Conservation (phyloP, 2,797 vertebrate genomes). For the Podarcis siculus region DNA sequence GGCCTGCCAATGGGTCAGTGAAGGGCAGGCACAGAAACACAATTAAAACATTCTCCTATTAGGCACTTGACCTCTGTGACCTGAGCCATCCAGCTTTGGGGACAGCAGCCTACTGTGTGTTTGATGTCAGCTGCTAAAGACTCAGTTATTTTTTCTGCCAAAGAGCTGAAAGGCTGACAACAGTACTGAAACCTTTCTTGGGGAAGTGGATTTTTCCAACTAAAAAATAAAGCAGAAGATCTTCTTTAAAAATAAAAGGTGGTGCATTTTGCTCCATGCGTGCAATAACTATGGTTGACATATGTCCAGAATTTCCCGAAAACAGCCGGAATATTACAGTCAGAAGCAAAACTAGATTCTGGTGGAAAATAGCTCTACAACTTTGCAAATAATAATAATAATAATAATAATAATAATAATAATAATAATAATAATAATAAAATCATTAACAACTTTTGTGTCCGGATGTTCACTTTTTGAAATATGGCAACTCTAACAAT, state of each 20-base stretch:
- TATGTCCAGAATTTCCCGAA: no score
- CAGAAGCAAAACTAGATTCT: no score
- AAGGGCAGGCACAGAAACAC: constrained; percentile 61
- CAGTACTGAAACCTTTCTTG: constrained; percentile 18
- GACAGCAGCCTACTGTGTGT: constrained; percentile 64
- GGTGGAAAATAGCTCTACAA: no score
- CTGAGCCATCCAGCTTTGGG: constrained; percentile 55
- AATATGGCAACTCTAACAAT: no score
- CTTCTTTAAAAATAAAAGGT: background rate
- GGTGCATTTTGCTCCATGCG: background rate
- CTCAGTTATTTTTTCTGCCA: constrained; percentile 54
- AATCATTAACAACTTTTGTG: no score
- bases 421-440: no score
- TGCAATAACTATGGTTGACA: no score
- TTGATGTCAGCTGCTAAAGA: constrained; percentile 67
- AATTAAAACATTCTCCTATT: constrained; percentile 72
- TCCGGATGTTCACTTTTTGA: no score
- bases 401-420: no score
- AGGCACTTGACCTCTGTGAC: constrained; percentile 54
- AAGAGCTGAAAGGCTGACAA: background rate
- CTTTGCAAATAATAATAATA: no score
- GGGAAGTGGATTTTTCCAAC: constrained; percentile 24
- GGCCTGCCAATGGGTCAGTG: constrained; percentile 51
- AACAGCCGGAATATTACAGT: no score
- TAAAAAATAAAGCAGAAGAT: background rate